Evolutionary conservation across 2,113 vertebrate genomes (phyloP).

Genomic region (Piaya cayana): DNA sequence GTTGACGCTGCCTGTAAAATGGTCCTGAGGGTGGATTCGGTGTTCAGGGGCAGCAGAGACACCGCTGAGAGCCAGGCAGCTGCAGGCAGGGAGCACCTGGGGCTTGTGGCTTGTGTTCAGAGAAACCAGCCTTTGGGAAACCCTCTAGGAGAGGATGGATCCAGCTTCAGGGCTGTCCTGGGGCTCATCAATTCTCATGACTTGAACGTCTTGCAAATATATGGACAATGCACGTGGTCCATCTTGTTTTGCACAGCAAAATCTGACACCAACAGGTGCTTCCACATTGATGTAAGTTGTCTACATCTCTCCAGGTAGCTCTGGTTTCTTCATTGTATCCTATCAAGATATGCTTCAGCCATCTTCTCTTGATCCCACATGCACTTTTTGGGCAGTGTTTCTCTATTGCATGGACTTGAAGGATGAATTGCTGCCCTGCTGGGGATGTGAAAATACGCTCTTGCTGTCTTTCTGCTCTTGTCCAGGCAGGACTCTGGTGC

Average conservation of each 20-base stretch:
- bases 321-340: neutral
- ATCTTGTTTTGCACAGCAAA: neutral
- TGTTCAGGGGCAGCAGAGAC: neutral
- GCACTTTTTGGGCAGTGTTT: neutral
- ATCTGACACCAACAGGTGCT: neutral
- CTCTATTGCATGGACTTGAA: neutral
- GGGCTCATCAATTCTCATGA: neutral
- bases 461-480: neutral
- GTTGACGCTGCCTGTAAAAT: neutral
- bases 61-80: accelerated
- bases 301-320: neutral
- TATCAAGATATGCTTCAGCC: neutral
- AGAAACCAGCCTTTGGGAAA: neutral
- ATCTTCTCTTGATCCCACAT: neutral
- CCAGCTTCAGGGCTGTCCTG: neutral
- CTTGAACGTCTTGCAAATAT: neutral
- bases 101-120: neutral
- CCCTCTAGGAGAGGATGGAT: neutral
- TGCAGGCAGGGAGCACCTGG: neutral
- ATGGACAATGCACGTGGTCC: neutral
- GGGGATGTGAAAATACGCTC: neutral
- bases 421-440: neutral
- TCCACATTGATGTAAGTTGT: neutral
- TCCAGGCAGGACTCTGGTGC: neutral
- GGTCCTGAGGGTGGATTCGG: neutral